phyloP scores from a whole-genome alignment of 2,113 vertebrate genomes.

The Cephalopterus ornatus region DNA sequence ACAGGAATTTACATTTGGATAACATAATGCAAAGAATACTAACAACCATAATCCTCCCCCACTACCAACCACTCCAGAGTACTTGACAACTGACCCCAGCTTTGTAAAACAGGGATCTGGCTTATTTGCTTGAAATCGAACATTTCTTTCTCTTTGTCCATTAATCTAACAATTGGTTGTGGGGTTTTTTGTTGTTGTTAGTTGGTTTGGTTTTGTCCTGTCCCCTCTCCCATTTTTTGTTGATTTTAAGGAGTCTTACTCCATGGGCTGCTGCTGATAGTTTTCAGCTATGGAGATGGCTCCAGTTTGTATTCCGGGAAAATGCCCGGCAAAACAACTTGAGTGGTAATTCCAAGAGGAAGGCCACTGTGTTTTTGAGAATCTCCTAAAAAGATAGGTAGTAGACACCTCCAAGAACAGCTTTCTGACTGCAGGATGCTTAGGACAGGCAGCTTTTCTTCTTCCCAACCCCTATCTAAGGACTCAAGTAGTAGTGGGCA shows the following conservation, averaged over 20 bases:
- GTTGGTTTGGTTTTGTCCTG: background rate
- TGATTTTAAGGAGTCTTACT: background rate
- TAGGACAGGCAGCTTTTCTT: background rate
- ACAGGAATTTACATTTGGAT: slow-evolving; percentile 19
- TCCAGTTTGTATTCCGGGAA: background rate
- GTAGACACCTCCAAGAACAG: background rate
- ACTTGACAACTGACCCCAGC: background rate
- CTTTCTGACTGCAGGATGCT: background rate
- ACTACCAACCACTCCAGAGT: background rate
- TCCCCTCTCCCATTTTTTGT: background rate
- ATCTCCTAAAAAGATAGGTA: background rate
- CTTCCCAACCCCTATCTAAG: background rate
- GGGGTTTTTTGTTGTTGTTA: background rate
- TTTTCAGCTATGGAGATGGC: background rate
- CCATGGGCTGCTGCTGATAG: background rate
- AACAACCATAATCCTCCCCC: background rate
- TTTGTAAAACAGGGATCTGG: background rate
- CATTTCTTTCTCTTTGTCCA: background rate
- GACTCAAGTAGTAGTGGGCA: background rate
- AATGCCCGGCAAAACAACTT: background rate
- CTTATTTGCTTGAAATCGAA: background rate
- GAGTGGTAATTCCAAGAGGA: background rate
- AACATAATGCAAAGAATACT: background rate
- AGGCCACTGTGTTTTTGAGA: background rate
- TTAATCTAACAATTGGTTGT: background rate